A percentile compares a stretch with the other conserved stretches of the same genome.
Conservation (phyloP, 2,113 vertebrate species). For the Scopus umbretta region DNA sequence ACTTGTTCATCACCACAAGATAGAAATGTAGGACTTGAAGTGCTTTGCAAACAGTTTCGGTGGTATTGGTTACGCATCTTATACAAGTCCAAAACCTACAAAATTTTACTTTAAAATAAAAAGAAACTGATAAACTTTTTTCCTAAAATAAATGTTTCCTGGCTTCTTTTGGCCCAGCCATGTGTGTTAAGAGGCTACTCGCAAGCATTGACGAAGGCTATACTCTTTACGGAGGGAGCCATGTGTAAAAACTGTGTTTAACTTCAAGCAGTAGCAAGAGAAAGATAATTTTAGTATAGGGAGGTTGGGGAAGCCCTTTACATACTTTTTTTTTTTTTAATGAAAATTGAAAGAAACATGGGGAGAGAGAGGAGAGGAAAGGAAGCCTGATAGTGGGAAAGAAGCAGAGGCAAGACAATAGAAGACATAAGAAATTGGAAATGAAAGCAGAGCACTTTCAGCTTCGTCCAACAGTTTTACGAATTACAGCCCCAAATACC, state of each 20-base stretch:
- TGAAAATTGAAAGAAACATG: not conserved
- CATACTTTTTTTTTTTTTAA: too few relatives aligned
- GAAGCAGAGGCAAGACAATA: not conserved
- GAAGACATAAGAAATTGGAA: not conserved
- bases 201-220: not conserved
- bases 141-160: not conserved
- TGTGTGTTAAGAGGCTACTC: not conserved
- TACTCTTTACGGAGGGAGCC: not conserved
- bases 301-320: not conserved
- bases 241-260: not conserved
- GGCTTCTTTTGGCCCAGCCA: accelerated
- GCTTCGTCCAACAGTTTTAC: not conserved
- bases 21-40: not conserved
- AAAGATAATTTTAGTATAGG: not conserved
- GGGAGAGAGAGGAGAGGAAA: not conserved
- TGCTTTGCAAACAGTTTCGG: not conserved
- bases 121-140: not conserved
- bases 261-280: not conserved
- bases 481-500: not conserved
- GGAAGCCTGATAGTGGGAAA: not conserved
- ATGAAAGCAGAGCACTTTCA: not conserved
- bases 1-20: not conserved
- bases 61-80: not conserved
- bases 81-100: not conserved
- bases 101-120: not conserved